These are phyloP conservation scores for Hemicordylus capensis DNA, from an alignment of 2,113 vertebrate genomes.

Conservation along the genomic window DNA sequence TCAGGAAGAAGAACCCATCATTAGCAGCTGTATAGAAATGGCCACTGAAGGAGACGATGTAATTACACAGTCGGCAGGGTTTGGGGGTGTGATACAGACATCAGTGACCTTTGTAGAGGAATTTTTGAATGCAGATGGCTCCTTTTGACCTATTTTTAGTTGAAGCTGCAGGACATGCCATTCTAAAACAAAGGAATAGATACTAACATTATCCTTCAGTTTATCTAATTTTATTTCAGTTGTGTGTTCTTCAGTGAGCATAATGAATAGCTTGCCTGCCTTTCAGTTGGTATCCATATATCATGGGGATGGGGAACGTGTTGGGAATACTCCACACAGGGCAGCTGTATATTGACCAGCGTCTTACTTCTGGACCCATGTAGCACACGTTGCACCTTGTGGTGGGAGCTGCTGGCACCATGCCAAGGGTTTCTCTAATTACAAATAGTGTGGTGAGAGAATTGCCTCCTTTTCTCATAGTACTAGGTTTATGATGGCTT, in stretches of 20 bases:
- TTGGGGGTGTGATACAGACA: neutral
- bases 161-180: neutral
- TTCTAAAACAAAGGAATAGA: neutral
- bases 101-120: neutral
- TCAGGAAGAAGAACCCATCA: neutral
- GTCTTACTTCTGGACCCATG: neutral
- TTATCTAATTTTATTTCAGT: neutral
- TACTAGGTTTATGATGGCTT: neutral
- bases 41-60: neutral
- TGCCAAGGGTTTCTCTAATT: neutral
- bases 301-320: neutral
- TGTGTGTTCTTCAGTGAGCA: neutral
- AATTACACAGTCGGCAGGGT: accelerated
- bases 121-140: neutral
- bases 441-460: neutral
- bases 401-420: neutral
- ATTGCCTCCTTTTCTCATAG: neutral
- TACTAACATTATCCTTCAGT: neutral
- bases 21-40: neutral
- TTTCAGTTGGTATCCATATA: neutral
- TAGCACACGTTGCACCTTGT: neutral
- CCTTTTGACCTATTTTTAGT: neutral
- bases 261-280: neutral
- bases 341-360: neutral
- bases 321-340: neutral